phyloP scores from a whole-genome alignment of 2,113 vertebrate species.

The Cebus imitator region DNA sequence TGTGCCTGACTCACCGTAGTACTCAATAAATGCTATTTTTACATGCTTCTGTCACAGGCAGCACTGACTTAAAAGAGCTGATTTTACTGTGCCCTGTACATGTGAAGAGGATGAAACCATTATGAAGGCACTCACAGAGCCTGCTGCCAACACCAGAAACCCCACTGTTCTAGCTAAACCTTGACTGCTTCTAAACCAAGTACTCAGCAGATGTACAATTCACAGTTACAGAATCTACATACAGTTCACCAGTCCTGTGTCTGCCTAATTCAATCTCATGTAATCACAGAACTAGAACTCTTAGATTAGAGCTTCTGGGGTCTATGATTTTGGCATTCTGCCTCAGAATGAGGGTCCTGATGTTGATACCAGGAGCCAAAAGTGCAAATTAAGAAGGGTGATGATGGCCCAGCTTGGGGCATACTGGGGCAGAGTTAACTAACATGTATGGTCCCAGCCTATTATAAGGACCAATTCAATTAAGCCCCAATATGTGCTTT shows the following conservation, averaged over 20 bases:
- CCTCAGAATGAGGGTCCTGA: not conserved
- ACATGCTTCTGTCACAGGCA: not conserved
- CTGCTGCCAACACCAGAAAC: not conserved
- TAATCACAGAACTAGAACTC: not conserved
- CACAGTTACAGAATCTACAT: not conserved
- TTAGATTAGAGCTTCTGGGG: not conserved
- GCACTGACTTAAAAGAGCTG: not conserved
- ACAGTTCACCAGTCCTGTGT: not conserved
- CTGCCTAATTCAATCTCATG: not conserved
- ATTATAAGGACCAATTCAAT: not conserved
- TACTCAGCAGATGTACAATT: not conserved
- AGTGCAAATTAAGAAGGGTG: not conserved
- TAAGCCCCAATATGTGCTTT: not conserved
- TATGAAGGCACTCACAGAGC: not conserved
- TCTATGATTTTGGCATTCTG: not conserved
- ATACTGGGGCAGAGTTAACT: not conserved
- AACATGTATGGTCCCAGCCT: not conserved
- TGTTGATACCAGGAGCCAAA: not conserved
- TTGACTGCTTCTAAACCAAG: not conserved
- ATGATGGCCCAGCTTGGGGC: not conserved
- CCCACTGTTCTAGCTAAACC: not conserved
- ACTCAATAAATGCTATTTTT: not conserved
- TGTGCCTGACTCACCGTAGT: not conserved
- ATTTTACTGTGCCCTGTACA: not conserved
- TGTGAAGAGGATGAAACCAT: not conserved